Evolutionary conservation across 2,113 vertebrate species (phyloP).

Genomic region (Mastomys coucha): DNA sequence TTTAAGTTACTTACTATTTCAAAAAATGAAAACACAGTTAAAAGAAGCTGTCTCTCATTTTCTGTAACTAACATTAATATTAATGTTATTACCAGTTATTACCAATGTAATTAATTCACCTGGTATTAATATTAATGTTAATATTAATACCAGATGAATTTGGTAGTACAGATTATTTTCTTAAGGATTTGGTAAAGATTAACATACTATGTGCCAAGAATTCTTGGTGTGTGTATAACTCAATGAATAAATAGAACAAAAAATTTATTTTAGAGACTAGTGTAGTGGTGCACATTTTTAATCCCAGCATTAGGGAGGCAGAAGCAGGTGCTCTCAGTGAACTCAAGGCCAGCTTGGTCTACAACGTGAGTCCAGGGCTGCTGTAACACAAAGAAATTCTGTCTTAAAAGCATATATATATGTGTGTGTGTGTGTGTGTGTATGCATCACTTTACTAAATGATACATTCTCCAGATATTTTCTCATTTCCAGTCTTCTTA

Average conservation of each 20-base stretch:
- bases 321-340: too few species aligned
- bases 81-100: too few species aligned
- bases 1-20: slow-evolving; percentile 34
- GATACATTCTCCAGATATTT: background rate
- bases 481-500: background rate
- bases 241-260: slow-evolving; percentile 47
- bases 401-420: background rate
- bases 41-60: background rate
- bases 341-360: too few species aligned
- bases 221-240: background rate
- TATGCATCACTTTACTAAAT: background rate
- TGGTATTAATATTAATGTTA: too few species aligned
- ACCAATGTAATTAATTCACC: too few species aligned
- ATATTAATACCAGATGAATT: slow-evolving; percentile 6
- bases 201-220: background rate
- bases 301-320: too few species aligned
- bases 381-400: too few species aligned
- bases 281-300: too few species aligned
- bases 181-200: background rate
- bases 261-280: background rate
- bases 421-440: too few species aligned
- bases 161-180: background rate
- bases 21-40: slow-evolving; percentile 49
- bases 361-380: too few species aligned
- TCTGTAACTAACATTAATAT: background rate